phyloP scores from a whole-genome alignment of 2,113 vertebrate genomes.

The Pholis gunnellus region DNA sequence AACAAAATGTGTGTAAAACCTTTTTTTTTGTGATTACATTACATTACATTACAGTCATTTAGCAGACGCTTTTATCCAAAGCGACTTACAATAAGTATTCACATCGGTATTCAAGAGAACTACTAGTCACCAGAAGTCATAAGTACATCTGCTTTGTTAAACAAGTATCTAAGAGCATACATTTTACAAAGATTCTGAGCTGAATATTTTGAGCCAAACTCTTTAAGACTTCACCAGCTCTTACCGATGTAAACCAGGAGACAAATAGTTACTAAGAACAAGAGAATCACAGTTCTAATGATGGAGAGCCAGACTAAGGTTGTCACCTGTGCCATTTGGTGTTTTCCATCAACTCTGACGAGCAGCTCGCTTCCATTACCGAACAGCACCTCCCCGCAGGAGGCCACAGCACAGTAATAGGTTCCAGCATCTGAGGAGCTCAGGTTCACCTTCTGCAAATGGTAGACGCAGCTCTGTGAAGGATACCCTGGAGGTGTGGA shows the following conservation, averaged over 20 bases:
- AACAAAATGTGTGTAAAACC: background rate
- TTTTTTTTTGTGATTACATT: background rate
- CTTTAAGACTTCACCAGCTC: background rate
- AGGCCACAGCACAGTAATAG: conserved; percentile 65
- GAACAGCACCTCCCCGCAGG: conserved; percentile 66
- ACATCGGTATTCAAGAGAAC: no score
- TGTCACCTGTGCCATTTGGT: conserved; percentile 1
- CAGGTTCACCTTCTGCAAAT: conserved; percentile 50
- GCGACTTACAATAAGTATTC: no score
- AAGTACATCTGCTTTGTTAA: no score
- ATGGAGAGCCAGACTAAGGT: conserved; percentile 52
- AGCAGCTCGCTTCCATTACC: conserved; percentile 57
- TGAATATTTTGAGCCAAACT: background rate
- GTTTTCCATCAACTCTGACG: background rate
- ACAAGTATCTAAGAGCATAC: no score
- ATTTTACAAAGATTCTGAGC: background rate
- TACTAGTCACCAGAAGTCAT: no score
- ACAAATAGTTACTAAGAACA: conserved; percentile 20
- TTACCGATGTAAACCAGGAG: conserved; percentile 2
- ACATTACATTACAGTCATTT: no score
- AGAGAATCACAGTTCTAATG: conserved; percentile 23
- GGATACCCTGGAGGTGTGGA: background rate
- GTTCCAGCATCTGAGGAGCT: conserved; percentile 44
- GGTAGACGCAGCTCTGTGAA: conserved; percentile 60
- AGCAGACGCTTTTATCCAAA: no score